phyloP scores from a whole-genome alignment of 2,888 invertebrate genomes.

The Lomographa bimaculata region DNA sequence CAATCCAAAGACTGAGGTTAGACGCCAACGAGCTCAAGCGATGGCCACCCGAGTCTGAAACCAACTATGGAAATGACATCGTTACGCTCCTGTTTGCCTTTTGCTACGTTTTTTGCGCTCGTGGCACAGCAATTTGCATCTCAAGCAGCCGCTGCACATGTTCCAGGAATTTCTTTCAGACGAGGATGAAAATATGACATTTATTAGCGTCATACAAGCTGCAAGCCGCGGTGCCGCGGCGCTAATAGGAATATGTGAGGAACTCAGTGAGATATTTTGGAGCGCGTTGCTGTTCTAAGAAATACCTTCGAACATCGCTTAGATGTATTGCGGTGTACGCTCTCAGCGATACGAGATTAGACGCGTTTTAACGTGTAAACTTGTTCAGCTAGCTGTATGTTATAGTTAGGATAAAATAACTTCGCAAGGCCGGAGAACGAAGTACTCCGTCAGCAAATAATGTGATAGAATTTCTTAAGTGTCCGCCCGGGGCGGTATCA shows the following conservation, averaged over 20 bases:
- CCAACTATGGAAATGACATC: slow-evolving; percentile 25
- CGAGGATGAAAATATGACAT: slow-evolving; percentile 37
- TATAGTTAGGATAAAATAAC: too few relatives aligned
- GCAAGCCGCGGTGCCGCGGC: slow-evolving; percentile 20
- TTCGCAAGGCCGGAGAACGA: too few relatives aligned
- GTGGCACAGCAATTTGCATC: slow-evolving; percentile 30
- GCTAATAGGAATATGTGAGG: slow-evolving; percentile 37
- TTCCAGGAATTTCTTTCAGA: slow-evolving; percentile 30
- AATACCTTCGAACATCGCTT: too few relatives aligned
- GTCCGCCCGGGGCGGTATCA: too few relatives aligned
- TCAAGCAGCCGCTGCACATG: slow-evolving; percentile 27
- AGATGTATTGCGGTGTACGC: too few relatives aligned
- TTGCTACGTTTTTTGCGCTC: slow-evolving; percentile 33
- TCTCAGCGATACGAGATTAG: too few relatives aligned
- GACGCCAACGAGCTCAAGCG: slow-evolving; percentile 10
- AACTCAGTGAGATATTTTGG: slow-evolving; percentile 33
- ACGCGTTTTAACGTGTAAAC: too few relatives aligned
- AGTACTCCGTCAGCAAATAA: too few relatives aligned
- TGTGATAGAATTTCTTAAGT: too few relatives aligned
- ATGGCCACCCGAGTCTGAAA: slow-evolving; percentile 10
- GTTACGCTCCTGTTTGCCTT: slow-evolving; percentile 25
- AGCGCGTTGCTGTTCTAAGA: slow-evolving; percentile 17
- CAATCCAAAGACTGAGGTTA: slow-evolving; percentile 8
- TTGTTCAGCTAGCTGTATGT: too few relatives aligned
- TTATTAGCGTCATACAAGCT: slow-evolving; percentile 43